phyloP scores from a whole-genome alignment of 2,113 vertebrate species.

The Leucoraja erinaceus region DNA sequence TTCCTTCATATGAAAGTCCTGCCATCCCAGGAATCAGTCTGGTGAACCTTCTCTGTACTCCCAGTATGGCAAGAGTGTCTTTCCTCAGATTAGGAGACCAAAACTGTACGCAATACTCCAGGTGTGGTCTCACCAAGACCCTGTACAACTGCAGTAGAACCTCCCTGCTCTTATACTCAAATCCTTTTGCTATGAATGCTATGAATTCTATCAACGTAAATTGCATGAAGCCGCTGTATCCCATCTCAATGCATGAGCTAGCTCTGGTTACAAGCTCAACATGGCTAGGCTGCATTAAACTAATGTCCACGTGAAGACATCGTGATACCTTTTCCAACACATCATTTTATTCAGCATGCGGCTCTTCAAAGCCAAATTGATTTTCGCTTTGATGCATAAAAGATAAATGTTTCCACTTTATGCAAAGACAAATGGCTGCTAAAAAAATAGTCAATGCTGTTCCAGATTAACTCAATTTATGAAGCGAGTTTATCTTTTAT shows the following conservation, averaged over 20 bases:
- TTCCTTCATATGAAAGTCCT: no score
- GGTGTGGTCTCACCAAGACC: no score
- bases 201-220: not conserved
- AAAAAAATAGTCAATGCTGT: not conserved
- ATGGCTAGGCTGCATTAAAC: not conserved
- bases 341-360: not conserved
- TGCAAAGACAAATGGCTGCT: not conserved
- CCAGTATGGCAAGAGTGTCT: no score
- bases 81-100: no score
- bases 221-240: not conserved
- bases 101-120: no score
- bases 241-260: slow-evolving; percentile 1
- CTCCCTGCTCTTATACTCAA: no score
- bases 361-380: slow-evolving; percentile 8
- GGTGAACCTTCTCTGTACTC: no score
- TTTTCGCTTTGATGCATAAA: not conserved
- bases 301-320: not conserved
- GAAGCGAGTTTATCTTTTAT: not conserved
- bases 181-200: no score
- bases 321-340: not conserved
- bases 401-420: not conserved
- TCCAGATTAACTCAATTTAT: not conserved
- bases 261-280: not conserved
- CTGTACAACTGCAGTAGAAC: no score
- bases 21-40: no score